phyloP scores from a whole-genome alignment of 1,140 invertebrate genomes.

The Orchestia grillus region DNA sequence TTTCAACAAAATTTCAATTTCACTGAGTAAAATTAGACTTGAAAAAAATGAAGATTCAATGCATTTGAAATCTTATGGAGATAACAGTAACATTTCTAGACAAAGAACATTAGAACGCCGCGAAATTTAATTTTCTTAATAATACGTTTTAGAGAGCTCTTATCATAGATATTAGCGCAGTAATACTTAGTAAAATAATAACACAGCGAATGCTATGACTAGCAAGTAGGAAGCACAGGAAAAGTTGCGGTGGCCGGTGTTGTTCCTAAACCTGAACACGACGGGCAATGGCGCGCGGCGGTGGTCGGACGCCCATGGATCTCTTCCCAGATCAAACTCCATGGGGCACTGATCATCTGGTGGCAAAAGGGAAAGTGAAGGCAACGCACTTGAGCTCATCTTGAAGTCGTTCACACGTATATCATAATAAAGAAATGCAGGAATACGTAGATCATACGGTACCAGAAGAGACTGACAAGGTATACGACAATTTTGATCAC shows the following conservation, averaged over 20 bases:
- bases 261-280: constrained; percentile 53
- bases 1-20: no score
- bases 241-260: not conserved
- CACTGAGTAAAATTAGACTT: no score
- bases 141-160: not conserved
- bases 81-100: no score
- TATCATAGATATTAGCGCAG: not conserved
- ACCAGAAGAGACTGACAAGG: not conserved
- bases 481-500: not conserved
- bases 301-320: constrained; percentile 79
- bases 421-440: not conserved
- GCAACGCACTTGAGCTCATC: not conserved
- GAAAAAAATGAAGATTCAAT: no score
- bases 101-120: no score
- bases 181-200: not conserved
- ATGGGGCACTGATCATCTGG: constrained; percentile 91
- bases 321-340: constrained; percentile 91
- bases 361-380: constrained; percentile 64
- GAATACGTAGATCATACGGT: not conserved
- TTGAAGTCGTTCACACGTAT: not conserved
- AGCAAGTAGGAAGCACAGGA: not conserved
- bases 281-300: not conserved
- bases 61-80: no score
- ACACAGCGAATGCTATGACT: not conserved
- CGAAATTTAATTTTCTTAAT: no score